Evolutionary conservation across 2,797 vertebrate species (phyloP).

Genomic region (Decapterus maruadsi): DNA sequence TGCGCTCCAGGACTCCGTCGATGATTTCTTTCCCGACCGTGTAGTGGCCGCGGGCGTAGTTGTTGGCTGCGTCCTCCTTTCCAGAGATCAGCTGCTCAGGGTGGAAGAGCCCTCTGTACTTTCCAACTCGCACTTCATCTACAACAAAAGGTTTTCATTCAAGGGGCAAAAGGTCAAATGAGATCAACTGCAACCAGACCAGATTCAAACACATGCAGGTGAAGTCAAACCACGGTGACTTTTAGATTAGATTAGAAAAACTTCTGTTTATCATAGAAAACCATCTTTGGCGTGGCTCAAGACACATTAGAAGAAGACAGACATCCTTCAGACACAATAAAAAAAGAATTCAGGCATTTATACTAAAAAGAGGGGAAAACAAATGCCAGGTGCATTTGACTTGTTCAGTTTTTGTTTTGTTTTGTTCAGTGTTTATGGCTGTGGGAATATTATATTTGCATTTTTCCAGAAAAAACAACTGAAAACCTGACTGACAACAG

Average conservation of each 20-base stretch:
- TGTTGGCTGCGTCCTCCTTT: slow-evolving; percentile 87
- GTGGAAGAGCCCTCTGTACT: slow-evolving; percentile 89
- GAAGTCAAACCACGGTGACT: neutral
- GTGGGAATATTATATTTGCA: neutral
- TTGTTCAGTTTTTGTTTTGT: no score
- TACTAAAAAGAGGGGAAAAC: no score
- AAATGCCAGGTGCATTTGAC: no score
- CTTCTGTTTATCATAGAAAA: no score
- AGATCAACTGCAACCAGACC: neutral
- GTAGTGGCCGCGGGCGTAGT: slow-evolving; percentile 86
- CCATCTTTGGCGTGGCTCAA: no score
- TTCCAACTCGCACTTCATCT: slow-evolving; percentile 91
- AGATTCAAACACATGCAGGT: neutral
- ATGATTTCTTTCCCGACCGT: slow-evolving; percentile 85
- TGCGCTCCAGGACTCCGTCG: slow-evolving; percentile 81
- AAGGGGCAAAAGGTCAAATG: neutral
- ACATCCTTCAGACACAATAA: no score
- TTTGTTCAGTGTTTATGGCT: no score
- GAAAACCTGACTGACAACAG: no score
- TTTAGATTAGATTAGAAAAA: no score
- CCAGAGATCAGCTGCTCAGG: slow-evolving; percentile 91
- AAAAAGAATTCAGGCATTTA: no score
- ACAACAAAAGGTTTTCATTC: slow-evolving; percentile 28
- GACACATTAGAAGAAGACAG: no score
- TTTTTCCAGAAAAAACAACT: neutral